Percentiles rank a stretch among this genome's conserved stretches.
Evolutionary conservation across 2,113 vertebrate genomes (phyloP).

Genomic region (Neotoma lepida): DNA sequence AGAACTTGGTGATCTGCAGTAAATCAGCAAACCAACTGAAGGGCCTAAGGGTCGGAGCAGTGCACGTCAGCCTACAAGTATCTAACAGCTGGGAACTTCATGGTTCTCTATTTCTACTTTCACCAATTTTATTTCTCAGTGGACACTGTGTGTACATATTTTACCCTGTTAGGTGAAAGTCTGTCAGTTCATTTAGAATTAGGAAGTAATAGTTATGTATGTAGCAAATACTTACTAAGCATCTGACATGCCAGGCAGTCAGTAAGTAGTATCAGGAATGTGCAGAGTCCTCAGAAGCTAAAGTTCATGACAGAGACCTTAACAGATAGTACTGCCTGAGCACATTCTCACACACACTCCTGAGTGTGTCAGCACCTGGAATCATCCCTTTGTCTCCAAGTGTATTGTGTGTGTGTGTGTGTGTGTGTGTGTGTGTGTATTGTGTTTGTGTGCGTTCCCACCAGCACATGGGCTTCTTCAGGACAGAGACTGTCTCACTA

Average conservation of each 20-base stretch:
- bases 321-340: background rate
- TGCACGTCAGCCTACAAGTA: background rate
- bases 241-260: background rate
- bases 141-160: background rate
- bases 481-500: background rate
- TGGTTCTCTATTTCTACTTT: background rate
- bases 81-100: background rate
- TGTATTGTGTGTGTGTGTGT: background rate
- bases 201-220: background rate
- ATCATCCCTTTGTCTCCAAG: background rate
- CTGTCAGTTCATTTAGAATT: background rate
- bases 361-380: background rate
- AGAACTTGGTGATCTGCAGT: constrained; percentile 12
- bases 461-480: background rate
- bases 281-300: background rate
- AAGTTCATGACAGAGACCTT: background rate
- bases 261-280: background rate
- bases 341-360: background rate
- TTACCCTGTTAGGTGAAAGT: background rate
- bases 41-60: background rate
- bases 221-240: constrained; percentile 24
- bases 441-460: background rate
- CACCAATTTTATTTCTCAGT: background rate
- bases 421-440: background rate
- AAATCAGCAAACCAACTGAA: background rate